Percentiles rank a stretch among this genome's conserved stretches.
Conservation (phyloP, 2,797 vertebrate genomes). For the Pseudocheirus occidentalis region DNA sequence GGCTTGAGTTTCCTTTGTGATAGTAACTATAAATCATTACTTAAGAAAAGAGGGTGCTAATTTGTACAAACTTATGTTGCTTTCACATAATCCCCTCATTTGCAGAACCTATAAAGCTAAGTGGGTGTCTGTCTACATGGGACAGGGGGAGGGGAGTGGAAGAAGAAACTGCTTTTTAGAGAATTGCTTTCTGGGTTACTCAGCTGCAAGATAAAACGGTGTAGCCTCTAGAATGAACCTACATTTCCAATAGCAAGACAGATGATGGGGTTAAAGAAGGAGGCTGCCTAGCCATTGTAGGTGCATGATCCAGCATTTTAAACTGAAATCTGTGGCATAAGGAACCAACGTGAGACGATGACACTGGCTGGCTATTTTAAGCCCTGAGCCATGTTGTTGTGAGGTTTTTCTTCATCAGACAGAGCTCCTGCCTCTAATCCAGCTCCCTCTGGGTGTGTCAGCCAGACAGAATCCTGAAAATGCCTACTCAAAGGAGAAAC, state of each 20-base stretch:
- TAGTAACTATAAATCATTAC: not conserved
- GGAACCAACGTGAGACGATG: not conserved
- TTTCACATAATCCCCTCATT: not conserved
- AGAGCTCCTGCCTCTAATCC: not conserved
- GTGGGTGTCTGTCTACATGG: not conserved
- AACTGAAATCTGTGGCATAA: not conserved
- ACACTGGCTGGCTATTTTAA: not conserved
- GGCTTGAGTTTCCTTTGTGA: not conserved
- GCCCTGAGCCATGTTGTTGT: not conserved
- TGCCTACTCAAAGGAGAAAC: not conserved
- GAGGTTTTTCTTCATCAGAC: not conserved
- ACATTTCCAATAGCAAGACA: no score
- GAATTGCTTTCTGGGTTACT: not conserved
- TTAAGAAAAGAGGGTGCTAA: not conserved
- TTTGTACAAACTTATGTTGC: not conserved
- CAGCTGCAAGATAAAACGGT: not conserved
- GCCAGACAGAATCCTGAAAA: not conserved
- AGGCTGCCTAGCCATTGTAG: not conserved
- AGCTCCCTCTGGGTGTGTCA: not conserved
- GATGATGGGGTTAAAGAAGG: not conserved
- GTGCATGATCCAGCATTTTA: not conserved
- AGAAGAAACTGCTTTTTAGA: not conserved
- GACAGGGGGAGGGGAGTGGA: not conserved
- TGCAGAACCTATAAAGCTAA: not conserved
- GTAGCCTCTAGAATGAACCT: rapidly evolving